These are phyloP conservation scores for Macrobrachium nipponense DNA, from an alignment of 1,140 invertebrate genomes.

Conservation along the genomic window DNA sequence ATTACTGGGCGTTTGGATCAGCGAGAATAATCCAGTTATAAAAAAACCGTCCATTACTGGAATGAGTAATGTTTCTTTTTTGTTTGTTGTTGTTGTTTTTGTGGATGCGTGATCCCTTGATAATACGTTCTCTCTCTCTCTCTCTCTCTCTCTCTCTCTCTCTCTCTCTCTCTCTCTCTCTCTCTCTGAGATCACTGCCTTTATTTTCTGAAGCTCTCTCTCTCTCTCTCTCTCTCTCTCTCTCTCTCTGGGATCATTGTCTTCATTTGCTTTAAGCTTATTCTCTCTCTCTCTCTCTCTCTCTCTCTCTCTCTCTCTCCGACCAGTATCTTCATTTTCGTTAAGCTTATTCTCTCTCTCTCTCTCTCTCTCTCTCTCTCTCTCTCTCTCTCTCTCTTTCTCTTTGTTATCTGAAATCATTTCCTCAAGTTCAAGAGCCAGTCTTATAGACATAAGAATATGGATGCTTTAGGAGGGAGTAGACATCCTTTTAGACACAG, in stretches of 20 bases:
- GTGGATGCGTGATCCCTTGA: no score
- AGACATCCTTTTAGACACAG: no score
- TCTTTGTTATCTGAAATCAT: background rate
- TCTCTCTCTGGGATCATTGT: background rate
- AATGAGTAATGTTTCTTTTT: background rate
- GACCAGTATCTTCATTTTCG: background rate
- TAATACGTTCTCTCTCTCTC: background rate
- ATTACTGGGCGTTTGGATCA: no score
- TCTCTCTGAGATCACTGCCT: no score
- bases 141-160: background rate
- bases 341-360: background rate
- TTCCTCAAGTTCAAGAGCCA: no score
- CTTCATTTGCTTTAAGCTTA: background rate
- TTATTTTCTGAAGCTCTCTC: background rate
- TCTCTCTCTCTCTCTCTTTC: background rate
- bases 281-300: background rate
- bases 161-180: slow-evolving; percentile 13
- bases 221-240: background rate
- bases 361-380: slow-evolving; percentile 14
- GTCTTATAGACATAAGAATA: no score
- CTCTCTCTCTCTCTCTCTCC: background rate
- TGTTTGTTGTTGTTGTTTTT: no score
- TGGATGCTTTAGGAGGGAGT: no score
- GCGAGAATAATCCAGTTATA: background rate
- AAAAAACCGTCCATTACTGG: background rate